phyloP scores from a whole-genome alignment of 2,797 vertebrate genomes.

The Bufotes viridis region DNA sequence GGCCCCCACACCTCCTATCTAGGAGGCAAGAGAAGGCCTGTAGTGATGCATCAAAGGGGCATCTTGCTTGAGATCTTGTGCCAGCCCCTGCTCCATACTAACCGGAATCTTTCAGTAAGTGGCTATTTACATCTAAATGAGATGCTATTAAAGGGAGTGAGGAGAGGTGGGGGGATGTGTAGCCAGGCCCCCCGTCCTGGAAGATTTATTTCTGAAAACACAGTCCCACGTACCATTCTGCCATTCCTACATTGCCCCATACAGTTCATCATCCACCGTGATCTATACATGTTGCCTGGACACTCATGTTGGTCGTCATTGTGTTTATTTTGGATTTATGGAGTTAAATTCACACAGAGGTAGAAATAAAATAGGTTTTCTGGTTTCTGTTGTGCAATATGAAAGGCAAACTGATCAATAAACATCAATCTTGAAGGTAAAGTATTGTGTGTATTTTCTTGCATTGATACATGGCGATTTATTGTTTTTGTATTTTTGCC shows the following conservation, averaged over 20 bases:
- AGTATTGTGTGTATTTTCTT: neutral
- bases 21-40: slow-evolving; percentile 48
- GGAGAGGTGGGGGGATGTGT: slow-evolving; percentile 26
- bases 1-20: slow-evolving; percentile 36
- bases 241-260: slow-evolving; percentile 5
- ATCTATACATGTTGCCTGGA: slow-evolving; percentile 3
- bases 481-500: neutral
- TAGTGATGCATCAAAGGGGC: slow-evolving; percentile 57
- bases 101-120: slow-evolving; percentile 49
- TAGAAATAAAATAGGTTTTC: neutral
- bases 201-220: slow-evolving; percentile 47
- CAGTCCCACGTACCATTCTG: slow-evolving; percentile 2
- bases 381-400: slow-evolving; percentile 43
- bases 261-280: neutral
- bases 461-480: neutral
- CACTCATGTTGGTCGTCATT: neutral
- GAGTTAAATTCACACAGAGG: neutral
- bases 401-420: slow-evolving; percentile 38
- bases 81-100: slow-evolving; percentile 30
- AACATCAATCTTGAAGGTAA: slow-evolving; percentile 18
- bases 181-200: slow-evolving; percentile 7
- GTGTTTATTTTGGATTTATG: slow-evolving; percentile 46
- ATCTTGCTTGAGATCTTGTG: slow-evolving; percentile 52
- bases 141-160: slow-evolving; percentile 49
- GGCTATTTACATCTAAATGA: slow-evolving; percentile 60